Evolutionary conservation across 37 sponge, comb jelly and placozoan genomes (phyloP).

Genomic region (Ephydatia muelleri): DNA sequence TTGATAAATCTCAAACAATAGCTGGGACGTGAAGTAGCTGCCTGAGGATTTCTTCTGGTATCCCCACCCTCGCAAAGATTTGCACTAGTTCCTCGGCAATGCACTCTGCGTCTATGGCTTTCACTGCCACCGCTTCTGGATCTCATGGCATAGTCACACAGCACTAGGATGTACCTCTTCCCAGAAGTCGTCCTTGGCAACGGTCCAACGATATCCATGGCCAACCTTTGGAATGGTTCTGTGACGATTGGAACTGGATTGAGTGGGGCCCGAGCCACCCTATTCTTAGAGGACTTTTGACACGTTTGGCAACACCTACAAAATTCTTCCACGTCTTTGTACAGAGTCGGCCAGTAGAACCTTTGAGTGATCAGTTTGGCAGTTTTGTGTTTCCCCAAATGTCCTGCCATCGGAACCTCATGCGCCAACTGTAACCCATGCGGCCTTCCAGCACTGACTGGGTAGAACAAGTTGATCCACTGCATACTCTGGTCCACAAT

Average conservation of each 20-base stretch:
- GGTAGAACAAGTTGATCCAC: slow-evolving; percentile 9
- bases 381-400: slow-evolving; percentile 50
- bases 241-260: slow-evolving; percentile 30
- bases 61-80: slow-evolving; percentile 32
- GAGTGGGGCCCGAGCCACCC: slow-evolving; percentile 28
- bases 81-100: slow-evolving; percentile 41
- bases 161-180: slow-evolving; percentile 31
- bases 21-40: slow-evolving; percentile 18
- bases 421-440: slow-evolving; percentile 35
- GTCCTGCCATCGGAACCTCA: slow-evolving; percentile 36
- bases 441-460: background rate
- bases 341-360: slow-evolving; percentile 53
- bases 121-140: slow-evolving; percentile 47
- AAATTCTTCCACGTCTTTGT: slow-evolving; percentile 19
- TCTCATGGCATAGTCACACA: slow-evolving; percentile 51
- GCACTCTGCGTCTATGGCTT: slow-evolving; percentile 25
- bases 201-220: slow-evolving; percentile 57
- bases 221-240: slow-evolving; percentile 45
- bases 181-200: slow-evolving; percentile 22
- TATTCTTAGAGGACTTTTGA: slow-evolving; percentile 3
- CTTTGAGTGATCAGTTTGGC: slow-evolving; percentile 11
- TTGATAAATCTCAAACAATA: slow-evolving; percentile 19
- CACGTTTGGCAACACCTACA: slow-evolving; percentile 30
- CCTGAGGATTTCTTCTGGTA: slow-evolving; percentile 47
- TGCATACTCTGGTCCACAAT: background rate